These are phyloP conservation scores for Marmota flaviventris DNA, from an alignment of 2,113 vertebrate species.

Conservation along the genomic window DNA sequence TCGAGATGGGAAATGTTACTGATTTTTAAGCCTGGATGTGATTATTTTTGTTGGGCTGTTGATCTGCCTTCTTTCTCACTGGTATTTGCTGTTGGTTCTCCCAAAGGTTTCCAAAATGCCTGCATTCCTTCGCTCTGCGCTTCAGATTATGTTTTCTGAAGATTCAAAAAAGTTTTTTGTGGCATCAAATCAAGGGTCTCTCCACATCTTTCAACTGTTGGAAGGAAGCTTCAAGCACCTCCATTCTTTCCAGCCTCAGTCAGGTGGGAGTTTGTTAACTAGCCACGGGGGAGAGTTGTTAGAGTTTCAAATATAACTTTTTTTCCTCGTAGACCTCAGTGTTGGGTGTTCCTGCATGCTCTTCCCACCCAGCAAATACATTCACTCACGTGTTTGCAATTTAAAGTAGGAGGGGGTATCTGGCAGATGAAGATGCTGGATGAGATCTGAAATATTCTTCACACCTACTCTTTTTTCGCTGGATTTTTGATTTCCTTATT, in stretches of 20 bases:
- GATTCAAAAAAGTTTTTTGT: slow-evolving; percentile 93
- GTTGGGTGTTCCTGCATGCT: not conserved
- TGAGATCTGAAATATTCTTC: slow-evolving; percentile 47
- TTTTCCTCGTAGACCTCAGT: not conserved
- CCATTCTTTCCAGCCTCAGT: slow-evolving; percentile 88
- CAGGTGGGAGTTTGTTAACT: slow-evolving; percentile 86
- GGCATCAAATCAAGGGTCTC: slow-evolving; percentile 87
- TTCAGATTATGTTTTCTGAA: slow-evolving; percentile 93
- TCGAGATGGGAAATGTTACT: not conserved
- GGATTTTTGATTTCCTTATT: slow-evolving; percentile 60
- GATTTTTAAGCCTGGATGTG: not conserved
- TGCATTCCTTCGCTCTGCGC: slow-evolving; percentile 88
- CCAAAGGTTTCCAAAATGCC: slow-evolving; percentile 91
- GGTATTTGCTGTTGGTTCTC: not conserved
- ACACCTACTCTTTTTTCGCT: slow-evolving; percentile 76
- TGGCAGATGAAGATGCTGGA: slow-evolving; percentile 42
- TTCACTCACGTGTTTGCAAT: slow-evolving; percentile 50
- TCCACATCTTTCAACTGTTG: slow-evolving; percentile 89
- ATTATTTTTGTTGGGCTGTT: not conserved
- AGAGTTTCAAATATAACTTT: not conserved
- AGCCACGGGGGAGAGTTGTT: not conserved
- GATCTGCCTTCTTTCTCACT: slow-evolving; percentile 21
- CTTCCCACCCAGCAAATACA: not conserved
- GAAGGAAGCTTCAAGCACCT: slow-evolving; percentile 89
- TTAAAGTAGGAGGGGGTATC: slow-evolving; percentile 69